These are phyloP conservation scores for Drosophila tripunctata DNA, from an alignment of 2,888 invertebrate species.

Conservation along the genomic window DNA sequence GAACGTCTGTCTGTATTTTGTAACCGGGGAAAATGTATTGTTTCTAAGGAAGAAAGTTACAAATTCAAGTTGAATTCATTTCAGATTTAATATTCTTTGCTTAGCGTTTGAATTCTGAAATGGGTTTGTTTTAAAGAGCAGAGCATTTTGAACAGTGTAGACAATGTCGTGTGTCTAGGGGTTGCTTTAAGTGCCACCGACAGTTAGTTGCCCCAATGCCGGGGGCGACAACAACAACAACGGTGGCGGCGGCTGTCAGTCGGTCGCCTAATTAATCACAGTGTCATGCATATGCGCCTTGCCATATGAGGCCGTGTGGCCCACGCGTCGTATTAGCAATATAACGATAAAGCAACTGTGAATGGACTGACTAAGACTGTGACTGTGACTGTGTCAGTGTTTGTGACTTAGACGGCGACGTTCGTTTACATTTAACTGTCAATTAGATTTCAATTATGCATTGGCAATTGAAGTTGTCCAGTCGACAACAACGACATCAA, in stretches of 20 bases:
- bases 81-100: too few species aligned
- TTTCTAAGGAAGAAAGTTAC: too few species aligned
- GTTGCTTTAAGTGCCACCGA: slow-evolving; percentile 37
- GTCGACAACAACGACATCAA: slow-evolving; percentile 35
- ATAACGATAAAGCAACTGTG: slow-evolving; percentile 20
- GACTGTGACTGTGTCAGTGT: slow-evolving; percentile 8
- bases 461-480: slow-evolving; percentile 63
- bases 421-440: slow-evolving; percentile 75
- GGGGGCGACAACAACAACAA: slow-evolving; percentile 39
- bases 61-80: too few species aligned
- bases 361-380: neutral
- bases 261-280: slow-evolving; percentile 74
- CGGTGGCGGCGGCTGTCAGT: slow-evolving; percentile 39
- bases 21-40: too few species aligned
- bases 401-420: slow-evolving; percentile 20
- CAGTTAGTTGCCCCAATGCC: slow-evolving; percentile 42
- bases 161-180: slow-evolving; percentile 20
- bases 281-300: slow-evolving; percentile 67
- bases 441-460: slow-evolving; percentile 81
- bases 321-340: slow-evolving; percentile 77
- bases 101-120: too few species aligned
- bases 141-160: neutral
- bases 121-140: too few species aligned
- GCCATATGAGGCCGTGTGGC: slow-evolving; percentile 51
- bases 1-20: too few species aligned